Base-by-base conservation (phyloP, 2,113 vertebrate species). In the Tamias sibiricus region DNA sequence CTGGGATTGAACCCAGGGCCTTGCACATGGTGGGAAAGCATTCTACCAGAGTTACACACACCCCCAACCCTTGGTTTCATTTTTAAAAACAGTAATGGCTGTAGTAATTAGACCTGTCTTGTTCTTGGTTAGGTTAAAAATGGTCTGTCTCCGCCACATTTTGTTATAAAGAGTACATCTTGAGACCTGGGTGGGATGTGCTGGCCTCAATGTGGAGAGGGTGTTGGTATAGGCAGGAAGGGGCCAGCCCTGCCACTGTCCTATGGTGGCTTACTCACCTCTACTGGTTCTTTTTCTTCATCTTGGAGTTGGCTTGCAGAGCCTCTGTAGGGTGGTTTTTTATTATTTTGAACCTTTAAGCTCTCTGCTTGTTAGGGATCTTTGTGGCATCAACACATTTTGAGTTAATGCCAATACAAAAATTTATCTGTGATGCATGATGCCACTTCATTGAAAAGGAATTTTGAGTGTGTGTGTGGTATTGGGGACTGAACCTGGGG, bases 171-270 rank as follows among this genome's bases (percentile, higher is more conserved):
- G 87, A 49, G 42, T 26, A 2, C 11, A 22, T 68, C 24, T 59
- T 30, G 49, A 30, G 2, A 19, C 44, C 1, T 49, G 83, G 26
- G 66, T 47, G 4, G 2, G 57, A 24, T 37, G 35, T 26, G 0
- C 59, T 22, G 30, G 52, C 40, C 22, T 8, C 7, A 0, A 0
- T 12, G 3, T 40, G 44, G 82, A n/a, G n/a, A 62, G 74, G 79
- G 30, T 8, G 10, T 84, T 14, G 5, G 26, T 79, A 4, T 20
- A 20, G 13, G 28, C n/a, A 8, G 57, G 66, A 16, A 35, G 66
- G 47, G 6, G 16, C 37, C 12, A 5, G 71, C 2, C 75, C 68
- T 37, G n/a, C 49, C 9, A 1, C 62, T 20, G 16, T n/a, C 47
- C 71, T 19, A 3, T 13, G 32, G 14, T 8, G 13, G 75, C 35